phyloP scores from a whole-genome alignment of 2,113 vertebrate species.

The Gavialis gangeticus region DNA sequence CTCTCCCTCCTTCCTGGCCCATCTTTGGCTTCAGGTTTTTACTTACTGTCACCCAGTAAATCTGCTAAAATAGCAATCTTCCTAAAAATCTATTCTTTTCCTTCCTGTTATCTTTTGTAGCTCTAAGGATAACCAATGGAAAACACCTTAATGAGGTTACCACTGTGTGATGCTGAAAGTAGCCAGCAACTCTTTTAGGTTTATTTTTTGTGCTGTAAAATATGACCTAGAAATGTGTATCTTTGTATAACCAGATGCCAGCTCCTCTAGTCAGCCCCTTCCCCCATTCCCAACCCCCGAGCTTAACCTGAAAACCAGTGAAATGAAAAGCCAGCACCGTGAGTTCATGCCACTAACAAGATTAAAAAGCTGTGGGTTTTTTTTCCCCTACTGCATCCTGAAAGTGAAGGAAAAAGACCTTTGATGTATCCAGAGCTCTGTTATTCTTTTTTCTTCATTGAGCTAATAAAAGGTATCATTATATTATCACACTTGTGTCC shows the following conservation, averaged over 20 bases:
- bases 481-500: constrained; percentile 70
- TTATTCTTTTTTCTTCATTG: constrained; percentile 39
- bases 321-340: constrained; percentile 6
- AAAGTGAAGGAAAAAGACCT: constrained; percentile 55
- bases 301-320: background rate
- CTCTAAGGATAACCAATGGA: background rate
- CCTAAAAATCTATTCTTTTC: background rate
- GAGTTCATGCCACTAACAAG: constrained; percentile 55
- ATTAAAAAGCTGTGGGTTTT: constrained; percentile 59
- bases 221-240: constrained; percentile 56
- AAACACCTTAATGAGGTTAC: constrained; percentile 22
- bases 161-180: background rate
- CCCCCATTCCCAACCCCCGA: constrained; percentile 6
- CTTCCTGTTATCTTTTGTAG: rapidly evolving
- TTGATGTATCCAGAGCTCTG: constrained; percentile 45
- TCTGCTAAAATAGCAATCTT: background rate
- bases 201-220: constrained; percentile 50
- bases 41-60: background rate
- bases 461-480: constrained; percentile 71
- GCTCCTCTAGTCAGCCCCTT: background rate
- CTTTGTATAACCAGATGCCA: constrained; percentile 45
- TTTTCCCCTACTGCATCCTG: constrained; percentile 51
- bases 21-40: background rate
- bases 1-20: background rate
- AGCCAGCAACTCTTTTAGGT: constrained; percentile 40